Evolutionary conservation across 1,140 invertebrate species (phyloP).

Genomic region (Temnothorax longispinosus): DNA sequence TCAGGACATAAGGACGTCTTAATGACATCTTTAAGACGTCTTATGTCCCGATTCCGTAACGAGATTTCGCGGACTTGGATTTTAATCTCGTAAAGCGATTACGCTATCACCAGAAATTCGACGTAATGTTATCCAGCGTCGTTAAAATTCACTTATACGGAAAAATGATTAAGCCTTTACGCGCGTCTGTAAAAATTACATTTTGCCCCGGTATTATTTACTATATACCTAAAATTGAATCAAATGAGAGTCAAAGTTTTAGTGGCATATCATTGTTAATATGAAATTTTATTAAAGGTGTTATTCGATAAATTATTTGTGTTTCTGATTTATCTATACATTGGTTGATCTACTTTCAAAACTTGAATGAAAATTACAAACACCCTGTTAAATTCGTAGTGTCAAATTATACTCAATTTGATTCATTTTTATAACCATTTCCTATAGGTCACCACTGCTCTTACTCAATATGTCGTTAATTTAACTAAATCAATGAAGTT

Average conservation of each 20-base stretch:
- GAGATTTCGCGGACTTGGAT: not conserved
- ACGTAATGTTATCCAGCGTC: slow-evolving; percentile 28
- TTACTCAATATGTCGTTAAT: no score
- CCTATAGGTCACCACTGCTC: no score
- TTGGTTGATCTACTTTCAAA: not conserved
- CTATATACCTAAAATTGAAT: not conserved
- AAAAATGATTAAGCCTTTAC: slow-evolving; percentile 20
- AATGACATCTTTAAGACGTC: no score
- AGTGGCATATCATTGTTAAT: not conserved
- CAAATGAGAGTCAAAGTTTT: not conserved
- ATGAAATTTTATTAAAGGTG: not conserved
- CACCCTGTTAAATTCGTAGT: no score
- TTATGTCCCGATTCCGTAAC: not conserved
- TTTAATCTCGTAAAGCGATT: slow-evolving; percentile 24
- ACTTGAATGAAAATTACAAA: not conserved
- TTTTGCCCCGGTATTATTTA: not conserved
- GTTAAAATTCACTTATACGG: slow-evolving; percentile 33
- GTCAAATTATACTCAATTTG: no score
- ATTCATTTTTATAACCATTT: no score
- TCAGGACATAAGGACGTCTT: no score
- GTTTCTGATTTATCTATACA: not conserved
- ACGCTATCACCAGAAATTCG: slow-evolving; percentile 7
- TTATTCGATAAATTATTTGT: not conserved
- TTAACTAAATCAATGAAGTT: no score
- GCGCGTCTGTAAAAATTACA: slow-evolving; percentile 8